These are phyloP conservation scores for Penaeus monodon DNA, from an alignment of 2,888 invertebrate species.

Conservation along the genomic window DNA sequence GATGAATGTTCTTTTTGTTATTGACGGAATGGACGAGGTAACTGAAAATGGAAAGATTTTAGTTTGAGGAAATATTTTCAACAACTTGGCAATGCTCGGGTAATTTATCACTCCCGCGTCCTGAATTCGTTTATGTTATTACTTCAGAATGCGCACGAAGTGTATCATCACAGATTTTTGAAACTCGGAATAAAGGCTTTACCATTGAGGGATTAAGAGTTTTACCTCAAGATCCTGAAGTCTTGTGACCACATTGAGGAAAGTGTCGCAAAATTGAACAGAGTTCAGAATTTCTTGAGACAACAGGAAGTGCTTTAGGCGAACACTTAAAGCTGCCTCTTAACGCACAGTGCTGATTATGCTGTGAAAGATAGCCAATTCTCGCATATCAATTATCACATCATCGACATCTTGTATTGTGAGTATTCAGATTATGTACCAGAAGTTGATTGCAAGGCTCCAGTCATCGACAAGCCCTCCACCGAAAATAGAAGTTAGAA, in stretches of 20 bases:
- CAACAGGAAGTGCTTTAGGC: slow-evolving; percentile 5
- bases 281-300: slow-evolving; percentile 38
- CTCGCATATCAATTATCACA: slow-evolving; percentile 14
- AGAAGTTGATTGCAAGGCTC: slow-evolving; percentile 37
- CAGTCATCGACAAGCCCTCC: neutral
- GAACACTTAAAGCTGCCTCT: slow-evolving; percentile 44
- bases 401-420: slow-evolving; percentile 31
- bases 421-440: slow-evolving; percentile 42
- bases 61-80: slow-evolving; percentile 34
- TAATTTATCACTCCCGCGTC: slow-evolving; percentile 43
- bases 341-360: slow-evolving; percentile 27
- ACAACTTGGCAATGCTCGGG: slow-evolving; percentile 25
- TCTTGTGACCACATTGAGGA: slow-evolving; percentile 15
- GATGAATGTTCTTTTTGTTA: slow-evolving; percentile 32
- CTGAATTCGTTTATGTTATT: slow-evolving; percentile 22
- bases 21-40: slow-evolving; percentile 54
- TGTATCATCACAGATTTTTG: slow-evolving; percentile 29
- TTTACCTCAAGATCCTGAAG: slow-evolving; percentile 24
- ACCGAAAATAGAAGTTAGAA: slow-evolving; percentile 18
- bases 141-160: neutral
- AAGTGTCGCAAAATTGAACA: slow-evolving; percentile 13
- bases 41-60: slow-evolving; percentile 20
- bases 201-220: slow-evolving; percentile 20
- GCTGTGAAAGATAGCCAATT: slow-evolving; percentile 34
- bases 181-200: slow-evolving; percentile 31